Base-by-base conservation (phyloP, 1,140 invertebrate species). In the Lepidurus apus region DNA sequence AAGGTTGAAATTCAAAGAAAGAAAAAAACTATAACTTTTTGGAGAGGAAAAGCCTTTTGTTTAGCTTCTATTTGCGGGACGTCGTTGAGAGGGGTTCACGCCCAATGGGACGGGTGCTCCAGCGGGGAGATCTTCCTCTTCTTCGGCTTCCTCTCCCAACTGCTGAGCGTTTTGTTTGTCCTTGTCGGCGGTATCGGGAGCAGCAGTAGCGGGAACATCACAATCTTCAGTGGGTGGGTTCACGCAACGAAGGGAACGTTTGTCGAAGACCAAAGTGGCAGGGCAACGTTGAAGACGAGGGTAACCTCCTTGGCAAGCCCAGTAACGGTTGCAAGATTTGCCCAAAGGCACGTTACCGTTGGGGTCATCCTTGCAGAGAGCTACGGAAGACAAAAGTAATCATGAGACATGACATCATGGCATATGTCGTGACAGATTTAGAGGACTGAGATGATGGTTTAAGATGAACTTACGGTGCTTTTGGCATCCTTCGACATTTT, bases 231-330 rank as follows among this genome's bases (percentile, higher is more conserved):
- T 95, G 2, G 93, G 93, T 7, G 93, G 93, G 1, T 94, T 92
- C 1, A 95, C 93, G 84, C 95, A 96, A 79, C 93, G 88, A 78
- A 94, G 84, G 0, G 92, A 92, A 75, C 91, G 87, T 81, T 92
- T 89, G 86, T 95, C 94, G 85, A 96, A 95, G 1, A 95, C 94
- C 80, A 96, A 84, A 90, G 94, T 95, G 42, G 94, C 94, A 0
- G 94, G 93, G 84, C 94, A 95, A 73, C 94, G 87, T 83, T 95
- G 93, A 0, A 96, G 89, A 81, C 94, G 90, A 24, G 94, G 94
- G 84, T 96, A 96, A 4, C 94, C 95, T 43, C 94, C 94, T 84
- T 96, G 94, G 83, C 94, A 96, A 82, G 95, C 92, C 94, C 95
- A 96, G 86, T 95, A 96, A 42, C 94, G 88, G 85, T 95, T 95